Base-by-base conservation (phyloP, 2,113 vertebrate genomes). In the Etia nguti region DNA sequence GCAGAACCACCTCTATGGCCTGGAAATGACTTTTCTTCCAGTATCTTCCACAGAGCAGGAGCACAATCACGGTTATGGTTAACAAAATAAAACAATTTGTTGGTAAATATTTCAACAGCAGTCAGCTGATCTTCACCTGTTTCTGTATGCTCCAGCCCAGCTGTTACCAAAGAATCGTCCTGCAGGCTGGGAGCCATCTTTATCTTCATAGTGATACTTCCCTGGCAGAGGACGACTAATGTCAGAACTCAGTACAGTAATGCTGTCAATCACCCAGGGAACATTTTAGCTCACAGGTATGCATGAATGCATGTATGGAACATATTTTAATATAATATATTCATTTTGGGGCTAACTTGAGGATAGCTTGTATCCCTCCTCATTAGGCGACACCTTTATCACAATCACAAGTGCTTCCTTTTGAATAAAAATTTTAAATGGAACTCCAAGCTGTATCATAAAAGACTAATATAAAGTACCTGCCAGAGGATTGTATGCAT, bases 401-500 rank as follows among this genome's bases (percentile, higher is more conserved):
- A 46, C 29, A 65, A 6, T 34, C 57, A 31, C 48, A 16, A 83
- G 2, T 22, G 10, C 62, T 36, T 62, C 4, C 20, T 56, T 73
- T 38, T 80, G 11, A 83, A 36, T 5, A 48, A 56, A n/a, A n/a
- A n/a, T n/a, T n/a, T n/a, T n/a, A 59, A 31, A 31, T 20, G 1
- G 1, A 22, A 48, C 13, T 57, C 11, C n/a, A 56, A 34, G 4
- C 24, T 52, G 2, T 4, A 50, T 2, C 12, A 79, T 20, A 56
- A 6, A 31, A 16, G 5, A 18, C 36, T 46, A n/a, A n/a, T n/a
- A n/a, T n/a, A n/a, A n/a, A n/a, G n/a, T n/a, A 99, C 99, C 99
- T 94, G 99, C 98, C 50, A 99, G 92, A 0, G 98, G 98, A 81
- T 99, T 99, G 95, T 98, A 99, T n/a, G 98, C 98, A 0, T 99